Base-by-base conservation (phyloP, 2,888 invertebrate species). In the Platycnemis pennipes region DNA sequence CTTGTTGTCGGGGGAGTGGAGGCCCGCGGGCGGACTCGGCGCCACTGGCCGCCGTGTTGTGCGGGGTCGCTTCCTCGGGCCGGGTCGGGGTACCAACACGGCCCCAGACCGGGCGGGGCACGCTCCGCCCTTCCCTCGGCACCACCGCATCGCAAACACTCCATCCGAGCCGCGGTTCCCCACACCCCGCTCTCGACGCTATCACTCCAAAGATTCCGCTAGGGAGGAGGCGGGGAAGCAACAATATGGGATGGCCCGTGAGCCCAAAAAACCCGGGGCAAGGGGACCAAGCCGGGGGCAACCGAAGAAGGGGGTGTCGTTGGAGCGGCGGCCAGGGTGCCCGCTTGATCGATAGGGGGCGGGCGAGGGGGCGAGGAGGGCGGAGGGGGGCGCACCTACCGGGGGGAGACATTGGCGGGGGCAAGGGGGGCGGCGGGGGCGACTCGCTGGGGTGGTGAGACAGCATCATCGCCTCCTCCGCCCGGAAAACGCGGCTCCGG, bases 401-500 rank as follows among this genome's bases (percentile, higher is more conserved):
- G 91, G 91, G 91, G 63, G 91, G 91, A 63, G 91, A 91, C 91
- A 91, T 91, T 19, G 91, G 91, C 44, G 94, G 94, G 94, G 87
- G 87, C 69, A 94, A 49, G 53, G 63, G 63, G 91, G 91, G 44
- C 63, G 91, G 45, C 56, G 91, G 91, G 91, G 91, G 91, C 91
- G 91, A 91, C 44, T 91, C 91, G 56, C 63, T 91, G 45, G 91
- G 91, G 44, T 91, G 91, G 91, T 91, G 91, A 91, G 91, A 56
- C 91, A 91, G 95, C 94, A 95, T 91, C 94, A 94, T 94, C 88
- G 88, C 85, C 88, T 94, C 94, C 91, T 95, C 95, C 88, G 95
- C 95, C 88, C 95, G 95, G 94, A 95, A 95, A 49, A 95, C 95
- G 63, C 95, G 94, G 94, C 95, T 95, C 77, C 95, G 95, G 94